Conservation (phyloP, 2,797 vertebrate genomes). For the Melanogrammus aeglefinus region DNA sequence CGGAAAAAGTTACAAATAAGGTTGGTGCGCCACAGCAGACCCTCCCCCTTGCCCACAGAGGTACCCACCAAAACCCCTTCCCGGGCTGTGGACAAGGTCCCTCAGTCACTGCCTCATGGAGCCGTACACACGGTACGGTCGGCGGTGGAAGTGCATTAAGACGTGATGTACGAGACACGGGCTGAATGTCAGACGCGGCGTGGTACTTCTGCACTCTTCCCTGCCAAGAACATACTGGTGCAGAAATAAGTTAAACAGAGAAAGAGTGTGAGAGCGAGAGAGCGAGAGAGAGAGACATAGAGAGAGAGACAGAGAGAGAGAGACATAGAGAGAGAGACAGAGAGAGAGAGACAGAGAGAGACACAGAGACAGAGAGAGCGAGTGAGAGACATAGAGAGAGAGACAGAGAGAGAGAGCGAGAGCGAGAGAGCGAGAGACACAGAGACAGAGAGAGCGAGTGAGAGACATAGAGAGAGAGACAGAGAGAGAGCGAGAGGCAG, state of each 20-base stretch:
- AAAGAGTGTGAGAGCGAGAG: not conserved
- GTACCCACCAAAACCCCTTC: too few species aligned
- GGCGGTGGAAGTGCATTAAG: slow-evolving; percentile 15
- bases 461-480: not conserved
- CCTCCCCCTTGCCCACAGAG: too few species aligned
- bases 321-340: too few species aligned
- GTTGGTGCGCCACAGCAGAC: too few species aligned
- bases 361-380: too few species aligned
- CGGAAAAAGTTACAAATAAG: too few species aligned
- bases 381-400: too few species aligned
- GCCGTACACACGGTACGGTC: not conserved
- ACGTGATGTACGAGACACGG: slow-evolving; percentile 3
- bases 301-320: too few species aligned
- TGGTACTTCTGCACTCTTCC: slow-evolving; percentile 22
- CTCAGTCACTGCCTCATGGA: not conserved
- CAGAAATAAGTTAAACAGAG: slow-evolving; percentile 20
- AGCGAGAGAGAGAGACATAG: too few species aligned
- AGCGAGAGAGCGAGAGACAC: not conserved
- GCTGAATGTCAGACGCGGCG: slow-evolving; percentile 13
- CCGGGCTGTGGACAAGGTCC: too few species aligned
- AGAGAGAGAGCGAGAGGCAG: not conserved
- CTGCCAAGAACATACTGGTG: slow-evolving; percentile 29
- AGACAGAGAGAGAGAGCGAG: not conserved
- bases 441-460: not conserved
- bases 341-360: too few species aligned